phyloP scores from a whole-genome alignment of 2,888 invertebrate genomes.

The Pollenia griseotomentosa region DNA sequence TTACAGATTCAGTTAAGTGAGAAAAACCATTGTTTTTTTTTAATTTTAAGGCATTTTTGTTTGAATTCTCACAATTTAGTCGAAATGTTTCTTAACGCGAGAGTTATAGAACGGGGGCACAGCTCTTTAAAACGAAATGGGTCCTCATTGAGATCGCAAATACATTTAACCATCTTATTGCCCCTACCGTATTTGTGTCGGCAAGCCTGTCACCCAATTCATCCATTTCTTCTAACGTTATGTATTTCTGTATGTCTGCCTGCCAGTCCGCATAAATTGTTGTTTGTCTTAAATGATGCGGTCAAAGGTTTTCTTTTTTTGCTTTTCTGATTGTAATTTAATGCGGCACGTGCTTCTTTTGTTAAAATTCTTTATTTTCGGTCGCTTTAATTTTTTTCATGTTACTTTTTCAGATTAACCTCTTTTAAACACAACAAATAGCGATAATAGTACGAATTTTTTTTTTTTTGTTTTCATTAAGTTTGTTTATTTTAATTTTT shows the following conservation, averaged over 20 bases:
- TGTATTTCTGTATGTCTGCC: too few species aligned
- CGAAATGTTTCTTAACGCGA: too few species aligned
- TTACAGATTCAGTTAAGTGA: too few species aligned
- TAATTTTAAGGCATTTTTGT: too few species aligned
- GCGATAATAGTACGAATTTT: background rate
- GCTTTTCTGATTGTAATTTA: slow-evolving; percentile 52
- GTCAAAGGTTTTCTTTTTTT: slow-evolving; percentile 45
- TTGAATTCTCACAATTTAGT: too few species aligned
- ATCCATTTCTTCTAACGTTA: background rate
- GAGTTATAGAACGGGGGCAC: too few species aligned
- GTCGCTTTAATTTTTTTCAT: background rate
- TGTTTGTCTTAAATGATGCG: slow-evolving; percentile 50
- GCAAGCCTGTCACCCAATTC: background rate
- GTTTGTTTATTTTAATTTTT: slow-evolving; percentile 4
- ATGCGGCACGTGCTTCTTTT: slow-evolving; percentile 64
- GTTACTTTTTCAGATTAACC: slow-evolving; percentile 17
- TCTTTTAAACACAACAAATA: background rate
- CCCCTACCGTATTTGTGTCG: background rate
- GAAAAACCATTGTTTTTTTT: too few species aligned
- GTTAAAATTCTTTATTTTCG: slow-evolving; percentile 1
- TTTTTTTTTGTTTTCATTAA: background rate
- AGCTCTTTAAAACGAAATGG: too few species aligned
- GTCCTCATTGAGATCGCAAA: too few species aligned
- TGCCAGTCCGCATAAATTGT: background rate
- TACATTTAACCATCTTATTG: background rate